Conservation (phyloP, 2,797 vertebrate genomes). For the Cirrhinus mrigala region DNA sequence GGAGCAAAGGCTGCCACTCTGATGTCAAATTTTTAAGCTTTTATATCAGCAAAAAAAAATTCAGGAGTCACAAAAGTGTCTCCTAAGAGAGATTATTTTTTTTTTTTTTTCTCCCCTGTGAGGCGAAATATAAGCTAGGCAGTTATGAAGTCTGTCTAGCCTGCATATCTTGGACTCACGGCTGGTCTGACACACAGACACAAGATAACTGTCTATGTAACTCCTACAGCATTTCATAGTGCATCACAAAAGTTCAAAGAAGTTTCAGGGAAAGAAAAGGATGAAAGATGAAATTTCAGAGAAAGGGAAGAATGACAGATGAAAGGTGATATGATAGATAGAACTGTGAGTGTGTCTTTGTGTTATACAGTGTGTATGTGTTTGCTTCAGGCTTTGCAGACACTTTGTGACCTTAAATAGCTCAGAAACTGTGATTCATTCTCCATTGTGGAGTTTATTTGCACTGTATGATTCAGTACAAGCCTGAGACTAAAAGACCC, state of each 20-base stretch:
- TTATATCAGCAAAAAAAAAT: neutral
- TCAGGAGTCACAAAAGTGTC: neutral
- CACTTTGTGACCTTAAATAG: slow-evolving; percentile 28
- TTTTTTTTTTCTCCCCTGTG: neutral
- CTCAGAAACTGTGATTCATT: slow-evolving; percentile 20
- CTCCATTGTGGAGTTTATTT: slow-evolving; percentile 6
- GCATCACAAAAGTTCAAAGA: slow-evolving; percentile 21
- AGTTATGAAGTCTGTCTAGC: neutral
- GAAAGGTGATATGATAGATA: slow-evolving; percentile 2
- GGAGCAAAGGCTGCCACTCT: neutral
- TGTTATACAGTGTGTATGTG: neutral
- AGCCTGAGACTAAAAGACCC: slow-evolving; percentile 22
- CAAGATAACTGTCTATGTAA: neutral
- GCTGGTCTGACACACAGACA: neutral
- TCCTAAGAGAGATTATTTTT: neutral
- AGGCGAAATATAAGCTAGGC: slow-evolving; percentile 12
- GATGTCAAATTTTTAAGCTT: neutral
- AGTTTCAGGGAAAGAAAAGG: slow-evolving; percentile 10
- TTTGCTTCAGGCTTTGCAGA: slow-evolving; percentile 15
- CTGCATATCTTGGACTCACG: neutral
- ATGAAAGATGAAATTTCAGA: neutral
- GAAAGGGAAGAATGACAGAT: neutral
- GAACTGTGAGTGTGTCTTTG: neutral
- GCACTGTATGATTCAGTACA: slow-evolving; percentile 18
- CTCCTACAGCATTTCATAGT: slow-evolving; percentile 8